phyloP scores from a whole-genome alignment of 2,113 vertebrate species.

The Mobula birostris region DNA sequence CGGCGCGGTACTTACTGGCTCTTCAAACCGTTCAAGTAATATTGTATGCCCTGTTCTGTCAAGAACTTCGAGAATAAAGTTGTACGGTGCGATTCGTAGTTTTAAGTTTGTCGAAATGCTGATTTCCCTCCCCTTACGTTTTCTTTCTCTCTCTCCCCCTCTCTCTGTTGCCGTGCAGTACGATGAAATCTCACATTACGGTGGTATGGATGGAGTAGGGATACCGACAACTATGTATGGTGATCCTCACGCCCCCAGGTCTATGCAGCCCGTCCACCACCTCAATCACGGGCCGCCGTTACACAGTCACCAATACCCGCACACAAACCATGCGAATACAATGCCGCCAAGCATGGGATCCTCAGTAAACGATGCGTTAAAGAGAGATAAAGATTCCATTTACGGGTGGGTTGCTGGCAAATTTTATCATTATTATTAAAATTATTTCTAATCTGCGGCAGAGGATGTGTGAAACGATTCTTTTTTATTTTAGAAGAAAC shows the following conservation, averaged over 20 bases:
- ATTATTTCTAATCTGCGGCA: not conserved
- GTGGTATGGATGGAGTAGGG: slow-evolving; percentile 95
- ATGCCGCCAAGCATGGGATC: slow-evolving; percentile 94
- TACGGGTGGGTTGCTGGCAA: slow-evolving; percentile 80
- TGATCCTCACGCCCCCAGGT: slow-evolving; percentile 89
- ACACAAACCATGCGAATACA: slow-evolving; percentile 89
- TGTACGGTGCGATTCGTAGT: not conserved
- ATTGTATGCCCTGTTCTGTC: slow-evolving; percentile 48
- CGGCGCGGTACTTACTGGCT: not conserved
- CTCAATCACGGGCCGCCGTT: slow-evolving; percentile 95
- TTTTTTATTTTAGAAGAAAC: not conserved
- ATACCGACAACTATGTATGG: slow-evolving; percentile 96
- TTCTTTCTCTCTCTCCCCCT: not conserved
- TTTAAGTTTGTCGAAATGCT: slow-evolving; percentile 8
- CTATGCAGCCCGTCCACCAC: slow-evolving; percentile 94
- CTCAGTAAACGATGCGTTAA: slow-evolving; percentile 96
- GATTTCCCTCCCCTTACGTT: not conserved
- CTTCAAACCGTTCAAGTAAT: not conserved
- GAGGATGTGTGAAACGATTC: not conserved
- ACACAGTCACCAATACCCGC: slow-evolving; percentile 93
- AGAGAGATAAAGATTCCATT: slow-evolving; percentile 99
- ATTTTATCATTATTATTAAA: slow-evolving; percentile 38
- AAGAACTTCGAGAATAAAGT: not conserved
- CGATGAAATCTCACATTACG: slow-evolving; percentile 97
- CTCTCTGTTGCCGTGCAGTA: slow-evolving; percentile 49